These are phyloP conservation scores for Drosophila paracracens DNA, from an alignment of 2,888 invertebrate genomes.

Conservation along the genomic window DNA sequence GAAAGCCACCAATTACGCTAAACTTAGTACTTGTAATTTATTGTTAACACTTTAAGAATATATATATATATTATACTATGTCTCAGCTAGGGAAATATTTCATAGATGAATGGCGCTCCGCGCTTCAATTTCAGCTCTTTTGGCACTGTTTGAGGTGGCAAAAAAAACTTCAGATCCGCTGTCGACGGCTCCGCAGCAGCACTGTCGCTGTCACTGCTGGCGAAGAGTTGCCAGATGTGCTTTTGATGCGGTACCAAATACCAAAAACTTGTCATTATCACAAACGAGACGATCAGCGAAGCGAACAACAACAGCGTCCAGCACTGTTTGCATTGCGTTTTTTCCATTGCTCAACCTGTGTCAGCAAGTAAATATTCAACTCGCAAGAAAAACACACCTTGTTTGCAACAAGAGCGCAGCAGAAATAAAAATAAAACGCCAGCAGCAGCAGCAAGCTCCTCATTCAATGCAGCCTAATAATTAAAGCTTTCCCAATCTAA, in stretches of 20 bases:
- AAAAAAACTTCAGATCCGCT: conserved; percentile 32
- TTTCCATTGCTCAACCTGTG: conserved; percentile 43
- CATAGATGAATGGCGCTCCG: conserved; percentile 62
- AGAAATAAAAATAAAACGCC: conserved; percentile 4
- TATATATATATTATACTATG: conserved; percentile 30
- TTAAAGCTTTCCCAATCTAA: conserved; percentile 64
- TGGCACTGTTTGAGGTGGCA: conserved; percentile 57
- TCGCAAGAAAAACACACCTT: conserved; percentile 22
- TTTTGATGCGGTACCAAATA: conserved; percentile 46
- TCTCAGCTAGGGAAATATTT: conserved; percentile 58
- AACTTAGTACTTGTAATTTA: conserved; percentile 60
- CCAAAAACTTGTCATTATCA: conserved; percentile 61
- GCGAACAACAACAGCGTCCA: conserved; percentile 57
- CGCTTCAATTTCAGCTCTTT: conserved; percentile 60
- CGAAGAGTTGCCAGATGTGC: conserved; percentile 40
- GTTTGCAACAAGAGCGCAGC: conserved; percentile 4
- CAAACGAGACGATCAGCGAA: conserved; percentile 49
- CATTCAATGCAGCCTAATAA: conserved; percentile 33
- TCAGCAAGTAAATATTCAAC: conserved; percentile 1
- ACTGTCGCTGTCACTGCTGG: conserved; percentile 13
- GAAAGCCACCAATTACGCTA: conserved; percentile 53
- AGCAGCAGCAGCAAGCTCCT: conserved; percentile 11
- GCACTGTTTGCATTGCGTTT: conserved; percentile 45
- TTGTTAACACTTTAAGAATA: conserved; percentile 55
- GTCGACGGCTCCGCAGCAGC: neutral